Conservation (phyloP, 2,113 vertebrate genomes). For the Kobus ellipsiprymnus region DNA sequence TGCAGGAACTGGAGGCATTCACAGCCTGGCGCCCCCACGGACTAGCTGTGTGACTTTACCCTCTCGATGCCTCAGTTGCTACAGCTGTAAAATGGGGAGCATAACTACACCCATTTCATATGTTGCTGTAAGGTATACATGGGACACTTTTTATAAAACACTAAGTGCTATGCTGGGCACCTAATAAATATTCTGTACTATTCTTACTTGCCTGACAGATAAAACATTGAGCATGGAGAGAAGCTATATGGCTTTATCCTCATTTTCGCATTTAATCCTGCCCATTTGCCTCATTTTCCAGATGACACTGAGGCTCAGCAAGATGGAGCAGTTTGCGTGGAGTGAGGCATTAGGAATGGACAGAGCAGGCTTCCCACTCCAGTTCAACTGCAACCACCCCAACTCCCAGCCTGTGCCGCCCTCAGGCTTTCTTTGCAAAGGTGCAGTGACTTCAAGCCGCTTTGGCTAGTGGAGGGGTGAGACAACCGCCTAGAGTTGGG, state of each 20-base stretch:
- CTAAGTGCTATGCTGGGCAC: neutral
- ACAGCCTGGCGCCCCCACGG: neutral
- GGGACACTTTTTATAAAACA: neutral
- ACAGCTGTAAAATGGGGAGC: neutral
- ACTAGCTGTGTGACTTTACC: neutral
- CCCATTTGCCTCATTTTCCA: neutral
- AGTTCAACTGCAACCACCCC: rapidly evolving
- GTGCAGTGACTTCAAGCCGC: neutral
- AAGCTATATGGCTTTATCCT: neutral
- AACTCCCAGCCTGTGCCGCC: neutral
- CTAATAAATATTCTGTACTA: neutral
- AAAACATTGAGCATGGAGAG: neutral
- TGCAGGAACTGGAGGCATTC: neutral
- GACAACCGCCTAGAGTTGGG: rapidly evolving
- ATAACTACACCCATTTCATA: neutral
- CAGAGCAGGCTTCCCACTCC: neutral
- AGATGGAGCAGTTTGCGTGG: neutral
- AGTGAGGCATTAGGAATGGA: neutral
- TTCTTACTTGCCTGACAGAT: neutral
- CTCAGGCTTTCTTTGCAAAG: neutral
- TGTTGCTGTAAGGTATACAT: neutral
- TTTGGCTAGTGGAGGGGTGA: neutral
- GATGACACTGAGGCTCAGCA: neutral
- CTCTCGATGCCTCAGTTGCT: neutral
- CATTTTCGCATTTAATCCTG: neutral